Percentiles rank a stretch among this genome's conserved stretches.
These are phyloP conservation scores for Macaca fascicularis DNA, from an alignment of 2,113 vertebrate species.

Conservation along the genomic window T2T-MFA8v1.1 NC_088375.1:202427001-202427500, in stretches of 20 bases:
- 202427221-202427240: not conserved
- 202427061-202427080: too few species aligned
- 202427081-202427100: not conserved
- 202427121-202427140: not conserved
- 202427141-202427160: not conserved
- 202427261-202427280: not conserved
- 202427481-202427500: not conserved
- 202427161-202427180: conserved; percentile 7
- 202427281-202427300: not conserved
- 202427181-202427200: not conserved
- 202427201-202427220: conserved; percentile 41
- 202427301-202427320: not conserved
- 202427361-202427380: too few species aligned
- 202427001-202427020: too few species aligned
- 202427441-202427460: too few species aligned
- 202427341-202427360: conserved; percentile 16
- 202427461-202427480: not conserved
- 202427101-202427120: not conserved
- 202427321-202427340: not conserved
- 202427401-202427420: too few species aligned
- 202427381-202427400: too few species aligned
- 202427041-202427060: too few species aligned
- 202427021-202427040: too few species aligned
- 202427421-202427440: too few species aligned
- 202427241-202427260: not conserved